Evolutionary conservation across 2,113 vertebrate genomes (phyloP).

Genomic region (Herpetotheres cachinnans): DNA sequence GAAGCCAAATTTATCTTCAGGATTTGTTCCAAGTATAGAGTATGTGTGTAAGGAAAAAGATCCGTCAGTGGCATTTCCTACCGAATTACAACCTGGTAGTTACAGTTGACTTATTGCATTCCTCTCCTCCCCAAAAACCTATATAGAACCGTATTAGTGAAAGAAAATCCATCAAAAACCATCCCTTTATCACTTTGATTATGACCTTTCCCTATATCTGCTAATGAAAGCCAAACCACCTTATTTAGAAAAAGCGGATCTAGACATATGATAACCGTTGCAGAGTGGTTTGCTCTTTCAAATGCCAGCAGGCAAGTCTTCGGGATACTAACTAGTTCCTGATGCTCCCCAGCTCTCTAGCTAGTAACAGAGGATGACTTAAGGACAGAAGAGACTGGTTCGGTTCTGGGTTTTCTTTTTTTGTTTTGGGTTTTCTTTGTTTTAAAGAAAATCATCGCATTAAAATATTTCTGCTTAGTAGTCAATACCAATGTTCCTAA

Average conservation of each 20-base stretch:
- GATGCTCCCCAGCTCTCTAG: neutral
- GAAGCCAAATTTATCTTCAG: neutral
- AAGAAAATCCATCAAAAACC: neutral
- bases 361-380: neutral
- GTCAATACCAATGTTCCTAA: neutral
- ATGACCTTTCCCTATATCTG: neutral
- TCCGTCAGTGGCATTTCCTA: neutral
- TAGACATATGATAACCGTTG: neutral
- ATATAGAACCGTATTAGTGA: neutral
- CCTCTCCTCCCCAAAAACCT: neutral
- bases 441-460: neutral
- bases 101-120: neutral
- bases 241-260: neutral
- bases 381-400: neutral
- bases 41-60: neutral
- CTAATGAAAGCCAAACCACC: neutral
- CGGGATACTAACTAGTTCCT: neutral
- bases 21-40: neutral
- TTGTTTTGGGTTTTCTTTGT: neutral
- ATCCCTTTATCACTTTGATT: neutral
- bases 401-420: neutral
- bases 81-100: constrained; percentile 16
- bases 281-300: neutral
- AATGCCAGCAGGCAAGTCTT: neutral
- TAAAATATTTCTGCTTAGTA: neutral